Conservation (phyloP, 2,888 invertebrate species). For the Urechis unicinctus region DNA sequence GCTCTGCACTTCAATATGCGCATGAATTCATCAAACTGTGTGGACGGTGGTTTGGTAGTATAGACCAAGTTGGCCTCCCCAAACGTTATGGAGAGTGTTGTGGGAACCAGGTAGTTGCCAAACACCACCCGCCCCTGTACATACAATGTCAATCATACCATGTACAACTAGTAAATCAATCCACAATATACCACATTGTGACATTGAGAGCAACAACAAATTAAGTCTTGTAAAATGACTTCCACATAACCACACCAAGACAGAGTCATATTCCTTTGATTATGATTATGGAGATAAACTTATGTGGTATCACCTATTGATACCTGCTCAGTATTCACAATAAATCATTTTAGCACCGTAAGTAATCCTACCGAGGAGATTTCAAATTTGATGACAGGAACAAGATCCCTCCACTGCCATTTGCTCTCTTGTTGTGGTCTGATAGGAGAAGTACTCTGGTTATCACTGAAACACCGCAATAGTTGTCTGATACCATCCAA, state of each 20-base stretch:
- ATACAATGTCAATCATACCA: constrained; percentile 15
- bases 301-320: no score
- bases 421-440: constrained; percentile 7
- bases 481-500: no score
- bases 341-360: no score
- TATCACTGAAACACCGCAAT: no score
- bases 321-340: no score
- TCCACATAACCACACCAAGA: no score
- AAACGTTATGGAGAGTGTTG: constrained; percentile 77
- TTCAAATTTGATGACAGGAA: constrained; percentile 93
- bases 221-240: not conserved
- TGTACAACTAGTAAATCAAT: not conserved
- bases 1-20: constrained; percentile 90
- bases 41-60: constrained; percentile 90
- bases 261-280: no score
- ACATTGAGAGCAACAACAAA: not conserved
- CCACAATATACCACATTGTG: not conserved
- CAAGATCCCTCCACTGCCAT: constrained; percentile 80
- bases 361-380: constrained; percentile 59
- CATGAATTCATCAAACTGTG: constrained; percentile 88
- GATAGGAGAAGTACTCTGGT: not conserved
- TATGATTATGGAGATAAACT: no score
- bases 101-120: constrained; percentile 89
- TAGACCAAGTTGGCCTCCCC: constrained; percentile 93
- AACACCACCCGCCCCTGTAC: constrained; percentile 81